Base-by-base conservation (phyloP, 2,797 vertebrate species). In the Tenualosa ilisha region DNA sequence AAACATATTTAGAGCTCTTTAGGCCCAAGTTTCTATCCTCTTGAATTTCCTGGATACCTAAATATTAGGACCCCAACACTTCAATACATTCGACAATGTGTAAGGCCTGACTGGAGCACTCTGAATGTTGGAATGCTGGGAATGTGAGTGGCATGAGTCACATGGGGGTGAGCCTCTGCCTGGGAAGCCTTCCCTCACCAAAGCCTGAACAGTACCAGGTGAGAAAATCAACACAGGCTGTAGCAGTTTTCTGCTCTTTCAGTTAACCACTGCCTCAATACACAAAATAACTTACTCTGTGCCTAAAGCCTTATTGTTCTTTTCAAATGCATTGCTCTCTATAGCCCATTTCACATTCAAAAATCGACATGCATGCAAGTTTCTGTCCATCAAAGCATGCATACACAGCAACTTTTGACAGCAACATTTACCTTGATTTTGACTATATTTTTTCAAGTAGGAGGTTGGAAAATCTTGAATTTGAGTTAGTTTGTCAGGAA, bases 101-200 rank as follows among this genome's bases (percentile, higher is more conserved):
- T 90, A 83, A 51, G 88, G 90, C 88, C 90, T 91, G 91, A 88
- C 91, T 92, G 89, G 91, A 92, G 86, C 92, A 91, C 94, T 92
- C 91, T 84, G 3, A 92, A 93, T 93, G 93, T 92, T 85, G 94
- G 95, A 94, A 96, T 96, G 93, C 82, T 88, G 92, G 93, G 95
- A 95, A 96, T 96, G 95, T 91, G 86, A 88, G 91, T 88, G 91
- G 92, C 91, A 88, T 90, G 92, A 93, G 89, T 94, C 91, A 92
- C 93, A 94, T 91, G 89, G 89, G 92, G 91, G 92, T 92, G 93
- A 95, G 93, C 87, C 88, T 90, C 85, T 85, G 81, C 89, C 22
- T 37, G 84, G 91, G 90, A 37, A 72, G 65, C 86, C 88, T 63
- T 84, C 87, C 22, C 84, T 87, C 91, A 92, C 90, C 61, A 91